phyloP scores from a whole-genome alignment of 2,888 invertebrate species.

The Agrochola litura region DNA sequence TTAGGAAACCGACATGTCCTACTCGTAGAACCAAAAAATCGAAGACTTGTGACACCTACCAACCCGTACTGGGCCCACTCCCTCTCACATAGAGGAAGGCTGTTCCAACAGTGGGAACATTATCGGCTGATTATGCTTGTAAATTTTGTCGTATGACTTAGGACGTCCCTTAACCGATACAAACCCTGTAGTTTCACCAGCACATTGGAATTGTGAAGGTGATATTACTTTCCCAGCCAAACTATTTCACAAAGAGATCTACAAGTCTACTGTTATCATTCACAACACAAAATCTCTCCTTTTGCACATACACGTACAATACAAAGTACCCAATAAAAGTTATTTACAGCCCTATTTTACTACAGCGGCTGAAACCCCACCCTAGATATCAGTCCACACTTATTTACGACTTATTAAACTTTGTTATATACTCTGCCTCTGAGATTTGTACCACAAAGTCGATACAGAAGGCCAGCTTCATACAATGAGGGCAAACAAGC shows the following conservation, averaged over 20 bases:
- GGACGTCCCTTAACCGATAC: background rate
- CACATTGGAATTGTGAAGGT: background rate
- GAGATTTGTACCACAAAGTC: conserved; percentile 1
- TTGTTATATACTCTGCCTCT: conserved; percentile 23
- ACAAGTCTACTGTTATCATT: background rate
- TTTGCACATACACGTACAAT: conserved; percentile 10
- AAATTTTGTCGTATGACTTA: background rate
- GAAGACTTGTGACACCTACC: too few species aligned
- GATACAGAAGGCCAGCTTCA: background rate
- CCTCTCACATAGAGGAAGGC: too few species aligned
- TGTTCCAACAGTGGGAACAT: too few species aligned
- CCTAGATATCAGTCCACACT: conserved; percentile 47
- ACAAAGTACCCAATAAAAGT: conserved; percentile 50
- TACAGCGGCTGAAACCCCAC: conserved; percentile 36
- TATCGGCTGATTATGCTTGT: too few species aligned
- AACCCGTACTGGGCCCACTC: too few species aligned
- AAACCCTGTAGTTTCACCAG: background rate
- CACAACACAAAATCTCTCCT: background rate
- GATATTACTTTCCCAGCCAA: background rate
- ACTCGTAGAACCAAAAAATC: too few species aligned
- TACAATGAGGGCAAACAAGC: background rate
- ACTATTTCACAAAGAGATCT: background rate
- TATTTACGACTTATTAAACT: conserved; percentile 64
- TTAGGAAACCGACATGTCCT: too few species aligned
- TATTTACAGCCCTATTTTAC: conserved; percentile 46